Evolutionary conservation across 2,797 vertebrate genomes (phyloP), one percentile per base, ranked within the genome.

Genomic region (Amblyopsis hoosieri): DNA sequence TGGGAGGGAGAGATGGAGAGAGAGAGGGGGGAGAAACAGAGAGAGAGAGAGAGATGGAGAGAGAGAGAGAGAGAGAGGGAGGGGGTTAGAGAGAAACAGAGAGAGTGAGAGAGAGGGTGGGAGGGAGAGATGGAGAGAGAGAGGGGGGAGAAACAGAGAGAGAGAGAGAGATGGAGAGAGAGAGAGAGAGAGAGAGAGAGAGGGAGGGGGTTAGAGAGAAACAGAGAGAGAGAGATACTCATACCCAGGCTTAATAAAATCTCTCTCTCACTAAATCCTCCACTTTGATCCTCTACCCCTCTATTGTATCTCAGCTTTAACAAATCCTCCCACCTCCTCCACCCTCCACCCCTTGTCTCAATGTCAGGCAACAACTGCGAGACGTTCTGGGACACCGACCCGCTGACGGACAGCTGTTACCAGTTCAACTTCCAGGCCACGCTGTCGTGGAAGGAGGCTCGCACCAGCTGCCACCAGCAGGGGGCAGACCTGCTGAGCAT

Each of bases 371-470:
- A 88, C 0, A 92, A 94, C 85, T 99, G 98, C 2, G 96, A 98
- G 92, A 96, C 96, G 0, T 99, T 99, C 74, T 99, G 98, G 98
- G 96, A 99, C 76, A 97, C 91, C 37, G 95, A 98, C 86, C 93
- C 94, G 1, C 85, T 99, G 87, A 98, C 95, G 1, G 92, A 94
- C 83, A 99, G 95, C 91, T 99, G 98, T 87, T 99, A 99, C 93
- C 97, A 99, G 93, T 99, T 99, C 82, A 99, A 99, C 89, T 96
- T 98, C 88, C 96, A 98, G 90, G 95, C 97, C 0, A 96, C 95
- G 0, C 87, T 99, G 79, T 97, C 97, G 0, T 99, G 98, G 98
- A 91, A 88, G 19, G 97, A 99, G 81, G 96, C 98, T 14, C 95
- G 95, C 83, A 93, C 94, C 87, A 99, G 97, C 72, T 99, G 98